Base-by-base conservation (phyloP, 2,797 vertebrate genomes). In the Pangasius djambal region DNA sequence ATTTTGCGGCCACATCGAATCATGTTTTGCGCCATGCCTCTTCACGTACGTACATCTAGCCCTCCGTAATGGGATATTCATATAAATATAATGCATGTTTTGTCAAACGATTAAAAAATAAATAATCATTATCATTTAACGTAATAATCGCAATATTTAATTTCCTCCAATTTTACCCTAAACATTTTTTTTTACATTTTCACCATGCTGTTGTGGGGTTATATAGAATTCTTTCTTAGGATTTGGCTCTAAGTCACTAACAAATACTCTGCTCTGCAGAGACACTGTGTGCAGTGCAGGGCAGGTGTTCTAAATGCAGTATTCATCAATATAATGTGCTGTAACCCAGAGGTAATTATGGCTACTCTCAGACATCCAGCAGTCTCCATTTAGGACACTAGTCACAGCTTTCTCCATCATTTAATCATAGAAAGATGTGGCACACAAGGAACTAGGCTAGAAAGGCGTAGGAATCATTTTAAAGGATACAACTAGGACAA, bases 371-470 rank as follows among this genome's bases (percentile, higher is more conserved):
- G 63, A 69, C 83, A 52, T 85, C n/a, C 63, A 34, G 63, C 37
- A 83, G 25, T 37, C 57, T 69, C 63, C 25, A 84, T 52, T 52
- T 69, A 84, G n/a, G 48, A 34, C 63, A 52, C 44, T 52, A 63
- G 81, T 63, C 81, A n/a, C 37, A 44, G 81, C 59, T 34, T 67
- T 85, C n/a, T 34, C 83, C 83, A 84, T 69, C 18, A 84, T 84
- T 84, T 34, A 52, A 69, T 69, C 63, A 84, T 69, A 31, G 63
- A 16, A 50, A 52, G 16, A 69, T 69, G 83, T 50, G 16, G 28
- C 2, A 3, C 28, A 67, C n/a, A 50, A 31, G 40, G 44, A 50
- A 83, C 4, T 16, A 10, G 28, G 15, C 25, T 65, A 20, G 59
- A 65, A 67, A n/a, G 7, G 82, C 0, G 4, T 6, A 67, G 28